Evolutionary conservation across 2,888 invertebrate species (phyloP).

Genomic region (Anodontia alba): DNA sequence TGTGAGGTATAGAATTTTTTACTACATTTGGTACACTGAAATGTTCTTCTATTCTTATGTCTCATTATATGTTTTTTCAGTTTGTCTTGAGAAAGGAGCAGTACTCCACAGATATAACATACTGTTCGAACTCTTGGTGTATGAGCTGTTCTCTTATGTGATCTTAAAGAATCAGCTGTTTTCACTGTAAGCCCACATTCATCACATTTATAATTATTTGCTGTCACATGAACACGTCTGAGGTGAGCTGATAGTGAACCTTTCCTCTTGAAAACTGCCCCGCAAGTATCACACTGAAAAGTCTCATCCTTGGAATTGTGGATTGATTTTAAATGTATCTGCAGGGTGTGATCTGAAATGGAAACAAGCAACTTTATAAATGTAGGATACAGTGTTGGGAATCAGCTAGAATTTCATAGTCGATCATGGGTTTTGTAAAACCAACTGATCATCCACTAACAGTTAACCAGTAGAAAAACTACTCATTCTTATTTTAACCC

Average conservation of each 20-base stretch:
- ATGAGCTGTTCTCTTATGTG: neutral
- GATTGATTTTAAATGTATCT: neutral
- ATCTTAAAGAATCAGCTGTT: neutral
- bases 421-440: too few relatives aligned
- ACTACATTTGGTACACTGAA: neutral
- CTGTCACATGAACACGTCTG: neutral
- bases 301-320: neutral
- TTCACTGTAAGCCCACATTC: neutral
- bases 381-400: too few relatives aligned
- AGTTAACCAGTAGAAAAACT: too few relatives aligned
- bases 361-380: too few relatives aligned
- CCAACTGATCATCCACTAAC: too few relatives aligned
- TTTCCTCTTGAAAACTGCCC: neutral
- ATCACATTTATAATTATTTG: neutral
- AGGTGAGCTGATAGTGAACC: neutral
- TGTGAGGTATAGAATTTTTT: neutral
- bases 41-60: neutral
- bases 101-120: neutral
- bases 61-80: neutral
- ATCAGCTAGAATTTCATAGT: too few relatives aligned
- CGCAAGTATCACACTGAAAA: neutral
- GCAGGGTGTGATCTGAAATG: neutral
- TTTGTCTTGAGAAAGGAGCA: neutral
- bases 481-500: too few relatives aligned
- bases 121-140: neutral